Conservation (phyloP, 2,113 vertebrate species). For the Montifringilla adamsi region DNA sequence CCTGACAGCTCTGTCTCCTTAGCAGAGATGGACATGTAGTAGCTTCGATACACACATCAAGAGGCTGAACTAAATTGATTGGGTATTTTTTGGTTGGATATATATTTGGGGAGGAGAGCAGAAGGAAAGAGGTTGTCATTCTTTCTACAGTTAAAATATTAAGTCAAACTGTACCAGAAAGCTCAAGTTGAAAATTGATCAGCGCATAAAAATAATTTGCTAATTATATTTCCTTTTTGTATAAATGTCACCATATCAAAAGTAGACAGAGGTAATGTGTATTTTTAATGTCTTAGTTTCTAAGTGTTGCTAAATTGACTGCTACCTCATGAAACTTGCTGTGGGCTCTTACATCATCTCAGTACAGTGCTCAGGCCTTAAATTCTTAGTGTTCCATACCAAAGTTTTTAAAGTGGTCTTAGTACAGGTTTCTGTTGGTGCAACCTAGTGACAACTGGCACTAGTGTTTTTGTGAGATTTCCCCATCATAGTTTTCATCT, state of each 20-base stretch:
- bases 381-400: neutral
- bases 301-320: neutral
- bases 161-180: slow-evolving; percentile 68
- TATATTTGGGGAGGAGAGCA: neutral
- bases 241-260: slow-evolving; percentile 28
- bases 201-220: neutral
- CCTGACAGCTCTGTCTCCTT: slow-evolving; percentile 84
- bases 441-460: neutral
- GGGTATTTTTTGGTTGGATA: neutral
- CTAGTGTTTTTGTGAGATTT: neutral
- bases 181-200: slow-evolving; percentile 45
- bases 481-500: neutral
- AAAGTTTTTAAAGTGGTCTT: neutral
- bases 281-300: slow-evolving; percentile 17
- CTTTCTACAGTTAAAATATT: slow-evolving; percentile 1
- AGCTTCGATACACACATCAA: slow-evolving; percentile 82
- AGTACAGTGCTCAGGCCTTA: neutral
- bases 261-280: neutral
- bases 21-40: slow-evolving; percentile 76
- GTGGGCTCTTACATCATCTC: neutral
- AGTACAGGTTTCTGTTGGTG: neutral
- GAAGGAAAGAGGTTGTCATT: slow-evolving; percentile 11
- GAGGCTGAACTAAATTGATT: slow-evolving; percentile 95
- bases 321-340: neutral
- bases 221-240: slow-evolving; percentile 1